phyloP scores from a whole-genome alignment of 2,797 vertebrate species.

The Oophaga sylvatica region DNA sequence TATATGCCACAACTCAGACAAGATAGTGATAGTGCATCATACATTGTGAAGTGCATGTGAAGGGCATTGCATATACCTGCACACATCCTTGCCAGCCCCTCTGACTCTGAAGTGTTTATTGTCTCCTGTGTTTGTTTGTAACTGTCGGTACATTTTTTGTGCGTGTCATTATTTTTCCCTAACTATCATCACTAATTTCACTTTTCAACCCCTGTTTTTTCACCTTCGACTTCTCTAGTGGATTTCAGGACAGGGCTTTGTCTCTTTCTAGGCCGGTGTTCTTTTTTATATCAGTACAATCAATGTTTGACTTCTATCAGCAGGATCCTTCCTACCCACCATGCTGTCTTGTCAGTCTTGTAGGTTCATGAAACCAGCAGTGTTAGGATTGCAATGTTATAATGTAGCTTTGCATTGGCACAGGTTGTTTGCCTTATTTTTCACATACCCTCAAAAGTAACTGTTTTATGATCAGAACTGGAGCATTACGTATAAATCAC shows the following conservation, averaged over 20 bases:
- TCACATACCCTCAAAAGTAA: not conserved
- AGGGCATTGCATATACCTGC: constrained; percentile 2
- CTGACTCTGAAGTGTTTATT: constrained; percentile 39
- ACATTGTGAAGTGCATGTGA: constrained; percentile 9
- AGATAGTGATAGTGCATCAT: not conserved
- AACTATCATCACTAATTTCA: constrained; percentile 70
- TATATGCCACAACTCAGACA: not conserved
- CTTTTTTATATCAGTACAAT: not conserved
- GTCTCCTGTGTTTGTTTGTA: constrained; percentile 39
- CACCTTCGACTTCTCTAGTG: not conserved
- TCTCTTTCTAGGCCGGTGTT: not conserved
- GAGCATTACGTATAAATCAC: not conserved
- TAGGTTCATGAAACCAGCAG: not conserved
- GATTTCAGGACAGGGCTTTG: not conserved
- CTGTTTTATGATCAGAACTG: constrained; percentile 7
- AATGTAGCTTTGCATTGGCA: not conserved
- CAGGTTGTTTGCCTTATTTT: not conserved
- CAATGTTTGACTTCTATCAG: too few species aligned
- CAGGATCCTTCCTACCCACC: not conserved
- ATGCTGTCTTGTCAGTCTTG: not conserved
- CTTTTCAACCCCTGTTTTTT: constrained; percentile 31
- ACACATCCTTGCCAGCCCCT: constrained; percentile 43
- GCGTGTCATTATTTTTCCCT: constrained; percentile 70
- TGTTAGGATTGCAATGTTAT: not conserved
- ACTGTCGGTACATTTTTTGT: constrained; percentile 58